These are phyloP conservation scores for Crypturellus tataupa DNA, from an alignment of 2,797 vertebrate genomes.

Conservation along the genomic window DNA sequence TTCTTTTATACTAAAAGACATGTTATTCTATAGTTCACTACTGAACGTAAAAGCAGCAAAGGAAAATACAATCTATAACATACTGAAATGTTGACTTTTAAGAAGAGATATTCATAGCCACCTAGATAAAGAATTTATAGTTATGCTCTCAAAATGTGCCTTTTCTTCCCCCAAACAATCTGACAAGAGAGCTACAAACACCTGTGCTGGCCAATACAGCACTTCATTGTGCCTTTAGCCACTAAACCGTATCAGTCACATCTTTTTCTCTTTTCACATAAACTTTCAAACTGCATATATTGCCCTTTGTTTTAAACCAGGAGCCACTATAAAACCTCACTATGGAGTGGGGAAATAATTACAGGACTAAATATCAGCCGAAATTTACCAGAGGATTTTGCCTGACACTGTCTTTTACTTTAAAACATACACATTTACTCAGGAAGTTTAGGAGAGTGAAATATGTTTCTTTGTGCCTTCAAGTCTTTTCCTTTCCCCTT, in stretches of 20 bases:
- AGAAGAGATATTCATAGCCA: background rate
- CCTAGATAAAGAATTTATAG: background rate
- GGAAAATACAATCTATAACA: background rate
- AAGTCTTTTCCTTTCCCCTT: background rate
- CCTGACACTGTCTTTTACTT: background rate
- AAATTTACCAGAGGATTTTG: constrained; percentile 10
- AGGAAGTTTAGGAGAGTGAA: background rate
- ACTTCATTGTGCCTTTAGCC: background rate
- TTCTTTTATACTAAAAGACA: background rate
- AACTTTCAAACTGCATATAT: background rate
- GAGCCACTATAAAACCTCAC: background rate
- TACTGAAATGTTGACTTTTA: background rate
- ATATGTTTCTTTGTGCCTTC: background rate
- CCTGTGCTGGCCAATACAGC: background rate
- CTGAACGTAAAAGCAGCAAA: background rate
- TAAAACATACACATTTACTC: background rate
- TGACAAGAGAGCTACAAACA: background rate
- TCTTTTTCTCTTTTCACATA: background rate
- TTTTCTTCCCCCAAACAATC: background rate
- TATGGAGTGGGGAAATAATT: background rate
- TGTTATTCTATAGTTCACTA: background rate
- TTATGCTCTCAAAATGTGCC: background rate
- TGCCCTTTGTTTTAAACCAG: background rate
- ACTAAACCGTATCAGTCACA: background rate
- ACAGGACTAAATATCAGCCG: background rate